These are phyloP conservation scores for Silurus aristotelis DNA, from an alignment of 2,797 vertebrate species.

Conservation along the genomic window DNA sequence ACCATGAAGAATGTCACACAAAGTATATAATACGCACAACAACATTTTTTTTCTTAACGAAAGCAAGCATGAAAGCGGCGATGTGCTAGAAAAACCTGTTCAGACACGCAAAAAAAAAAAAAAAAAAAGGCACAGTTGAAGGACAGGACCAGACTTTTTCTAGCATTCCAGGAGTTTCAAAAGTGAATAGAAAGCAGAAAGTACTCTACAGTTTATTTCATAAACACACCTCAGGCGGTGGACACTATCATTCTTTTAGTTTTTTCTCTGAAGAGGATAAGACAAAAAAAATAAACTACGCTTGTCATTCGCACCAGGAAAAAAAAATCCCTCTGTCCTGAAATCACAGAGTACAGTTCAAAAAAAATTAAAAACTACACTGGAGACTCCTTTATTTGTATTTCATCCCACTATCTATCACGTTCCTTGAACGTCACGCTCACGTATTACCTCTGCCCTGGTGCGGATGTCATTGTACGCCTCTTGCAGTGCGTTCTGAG, in stretches of 20 bases:
- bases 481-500: conserved; percentile 79
- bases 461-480: conserved; percentile 78
- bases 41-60: neutral
- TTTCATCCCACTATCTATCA: too few species aligned
- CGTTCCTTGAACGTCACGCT: too few species aligned
- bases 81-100: neutral
- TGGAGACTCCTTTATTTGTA: too few species aligned
- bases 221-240: too few species aligned
- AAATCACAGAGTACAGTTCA: too few species aligned
- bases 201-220: too few species aligned
- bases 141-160: neutral
- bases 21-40: neutral
- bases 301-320: too few species aligned
- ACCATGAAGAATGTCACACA: neutral
- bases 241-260: too few species aligned
- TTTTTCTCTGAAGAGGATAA: too few species aligned
- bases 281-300: too few species aligned
- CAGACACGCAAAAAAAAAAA: neutral
- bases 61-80: neutral
- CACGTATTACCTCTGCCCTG: conserved; percentile 78
- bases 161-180: neutral
- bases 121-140: conserved; percentile 4
- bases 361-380: too few species aligned
- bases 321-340: too few species aligned
- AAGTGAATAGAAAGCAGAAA: neutral